phyloP scores from a whole-genome alignment of 2,113 vertebrate genomes.

The Serilophus lunatus region DNA sequence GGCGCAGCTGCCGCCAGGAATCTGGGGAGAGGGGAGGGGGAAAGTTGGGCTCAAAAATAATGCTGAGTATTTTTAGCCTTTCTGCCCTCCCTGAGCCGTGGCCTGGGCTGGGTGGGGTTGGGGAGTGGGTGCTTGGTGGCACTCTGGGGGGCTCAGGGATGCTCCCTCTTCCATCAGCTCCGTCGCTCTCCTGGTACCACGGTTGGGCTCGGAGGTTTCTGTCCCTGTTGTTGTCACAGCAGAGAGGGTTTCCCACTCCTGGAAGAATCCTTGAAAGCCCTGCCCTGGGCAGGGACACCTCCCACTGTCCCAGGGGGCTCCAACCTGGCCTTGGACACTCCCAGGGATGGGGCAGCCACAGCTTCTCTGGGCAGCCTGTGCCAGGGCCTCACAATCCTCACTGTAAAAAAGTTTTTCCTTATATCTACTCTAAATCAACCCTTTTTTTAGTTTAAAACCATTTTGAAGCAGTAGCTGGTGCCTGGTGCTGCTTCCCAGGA shows the following conservation, averaged over 20 bases:
- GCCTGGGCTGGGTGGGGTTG: not conserved
- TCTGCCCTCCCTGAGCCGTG: not conserved
- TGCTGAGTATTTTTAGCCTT: not conserved
- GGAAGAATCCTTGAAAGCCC: not conserved
- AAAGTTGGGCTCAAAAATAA: not conserved
- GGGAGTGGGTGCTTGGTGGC: not conserved
- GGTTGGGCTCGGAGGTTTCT: not conserved
- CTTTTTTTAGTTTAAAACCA: not conserved
- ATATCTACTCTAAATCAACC: not conserved
- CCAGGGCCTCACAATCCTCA: not conserved
- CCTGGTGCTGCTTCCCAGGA: not conserved
- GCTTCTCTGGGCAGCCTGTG: not conserved
- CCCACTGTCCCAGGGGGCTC: not conserved
- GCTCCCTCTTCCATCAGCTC: rapidly evolving
- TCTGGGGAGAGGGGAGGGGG: conserved; percentile 10
- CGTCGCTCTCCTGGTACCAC: rapidly evolving
- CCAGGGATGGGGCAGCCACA: not conserved
- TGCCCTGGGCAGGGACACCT: not conserved
- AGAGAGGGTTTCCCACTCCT: not conserved
- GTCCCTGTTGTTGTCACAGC: not conserved
- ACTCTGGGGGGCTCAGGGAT: rapidly evolving
- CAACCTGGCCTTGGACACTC: not conserved
- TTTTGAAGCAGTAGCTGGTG: not conserved
- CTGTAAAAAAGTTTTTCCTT: not conserved
- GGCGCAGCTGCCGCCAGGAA: conserved; percentile 61